Percentiles rank a stretch among this genome's conserved stretches.
Conservation (phyloP, 2,797 vertebrate species). For the Leptatherina wallacei region DNA sequence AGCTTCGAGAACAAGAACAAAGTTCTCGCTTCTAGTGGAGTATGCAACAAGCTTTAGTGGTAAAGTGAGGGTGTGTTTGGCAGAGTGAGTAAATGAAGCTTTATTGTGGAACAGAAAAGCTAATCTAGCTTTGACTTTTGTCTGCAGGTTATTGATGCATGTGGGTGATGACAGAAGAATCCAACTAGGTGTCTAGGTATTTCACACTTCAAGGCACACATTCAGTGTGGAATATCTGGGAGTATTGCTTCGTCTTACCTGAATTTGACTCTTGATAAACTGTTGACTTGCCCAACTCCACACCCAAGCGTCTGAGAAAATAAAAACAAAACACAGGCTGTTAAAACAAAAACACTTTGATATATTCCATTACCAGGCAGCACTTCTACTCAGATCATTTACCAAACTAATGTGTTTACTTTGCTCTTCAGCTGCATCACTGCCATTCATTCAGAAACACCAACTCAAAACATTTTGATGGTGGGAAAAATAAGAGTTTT, state of each 20-base stretch:
- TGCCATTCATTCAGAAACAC: neutral
- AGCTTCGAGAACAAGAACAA: too few relatives aligned
- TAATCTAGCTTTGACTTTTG: too few relatives aligned
- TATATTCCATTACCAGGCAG: neutral
- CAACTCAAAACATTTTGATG: neutral
- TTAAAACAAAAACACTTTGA: neutral
- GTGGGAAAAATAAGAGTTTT: neutral
- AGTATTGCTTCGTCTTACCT: constrained; percentile 79
- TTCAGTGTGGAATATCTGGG: neutral
- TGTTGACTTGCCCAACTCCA: constrained; percentile 94
- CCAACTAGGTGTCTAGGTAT: too few relatives aligned
- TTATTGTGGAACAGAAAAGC: too few relatives aligned
- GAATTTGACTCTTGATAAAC: constrained; percentile 95
- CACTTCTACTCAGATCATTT: neutral
- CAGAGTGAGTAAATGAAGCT: too few relatives aligned
- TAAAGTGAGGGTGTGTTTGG: too few relatives aligned
- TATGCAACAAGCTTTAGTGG: too few relatives aligned
- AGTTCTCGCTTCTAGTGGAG: too few relatives aligned
- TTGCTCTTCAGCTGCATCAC: neutral
- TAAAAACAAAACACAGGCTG: neutral
- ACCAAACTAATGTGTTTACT: neutral
- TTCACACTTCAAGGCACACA: too few relatives aligned
- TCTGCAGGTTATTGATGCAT: too few relatives aligned
- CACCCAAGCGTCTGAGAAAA: constrained; percentile 88
- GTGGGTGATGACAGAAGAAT: too few relatives aligned